phyloP scores from a whole-genome alignment of 2,113 vertebrate genomes.

The Sinocyclocheilus anophthalmus region DNA sequence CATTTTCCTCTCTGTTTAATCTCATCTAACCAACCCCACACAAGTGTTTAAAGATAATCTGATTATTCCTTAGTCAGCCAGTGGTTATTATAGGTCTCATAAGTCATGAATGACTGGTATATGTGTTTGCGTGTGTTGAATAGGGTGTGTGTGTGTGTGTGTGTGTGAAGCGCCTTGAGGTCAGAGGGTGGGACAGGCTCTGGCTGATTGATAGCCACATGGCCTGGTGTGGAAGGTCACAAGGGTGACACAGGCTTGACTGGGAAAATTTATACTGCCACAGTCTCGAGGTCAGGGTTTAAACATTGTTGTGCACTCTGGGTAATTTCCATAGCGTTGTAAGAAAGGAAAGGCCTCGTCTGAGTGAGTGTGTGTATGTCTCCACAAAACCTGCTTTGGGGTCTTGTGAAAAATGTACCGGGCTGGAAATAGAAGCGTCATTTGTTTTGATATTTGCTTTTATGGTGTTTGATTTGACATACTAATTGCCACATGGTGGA shows the following conservation, averaged over 20 bases:
- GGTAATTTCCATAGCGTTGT: constrained; percentile 72
- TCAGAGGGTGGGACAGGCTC: constrained; percentile 65
- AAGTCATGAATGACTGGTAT: background rate
- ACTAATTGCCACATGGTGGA: constrained; percentile 77
- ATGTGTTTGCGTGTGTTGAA: constrained; percentile 24
- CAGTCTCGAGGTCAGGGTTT: constrained; percentile 64
- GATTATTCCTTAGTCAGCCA: background rate
- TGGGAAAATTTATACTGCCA: constrained; percentile 67
- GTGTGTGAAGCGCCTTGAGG: constrained; percentile 59
- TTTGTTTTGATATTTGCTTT: constrained; percentile 72
- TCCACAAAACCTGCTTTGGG: constrained; percentile 48
- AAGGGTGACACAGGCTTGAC: constrained; percentile 62
- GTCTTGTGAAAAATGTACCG: constrained; percentile 50
- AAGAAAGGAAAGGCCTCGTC: constrained; percentile 45
- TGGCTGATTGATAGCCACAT: constrained; percentile 73
- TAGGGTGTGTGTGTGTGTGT: constrained; percentile 14
- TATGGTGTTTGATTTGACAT: constrained; percentile 77
- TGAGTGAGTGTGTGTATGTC: constrained; percentile 31
- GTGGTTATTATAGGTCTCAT: background rate
- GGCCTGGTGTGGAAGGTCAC: constrained; percentile 69
- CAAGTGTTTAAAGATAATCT: constrained; percentile 29
- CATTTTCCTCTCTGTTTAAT: background rate
- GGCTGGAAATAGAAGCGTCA: constrained; percentile 73
- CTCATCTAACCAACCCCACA: constrained; percentile 16
- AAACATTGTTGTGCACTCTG: constrained; percentile 69